These are phyloP conservation scores for Byasa hedistus DNA, from an alignment of 2,888 invertebrate species.

Conservation along the genomic window DNA sequence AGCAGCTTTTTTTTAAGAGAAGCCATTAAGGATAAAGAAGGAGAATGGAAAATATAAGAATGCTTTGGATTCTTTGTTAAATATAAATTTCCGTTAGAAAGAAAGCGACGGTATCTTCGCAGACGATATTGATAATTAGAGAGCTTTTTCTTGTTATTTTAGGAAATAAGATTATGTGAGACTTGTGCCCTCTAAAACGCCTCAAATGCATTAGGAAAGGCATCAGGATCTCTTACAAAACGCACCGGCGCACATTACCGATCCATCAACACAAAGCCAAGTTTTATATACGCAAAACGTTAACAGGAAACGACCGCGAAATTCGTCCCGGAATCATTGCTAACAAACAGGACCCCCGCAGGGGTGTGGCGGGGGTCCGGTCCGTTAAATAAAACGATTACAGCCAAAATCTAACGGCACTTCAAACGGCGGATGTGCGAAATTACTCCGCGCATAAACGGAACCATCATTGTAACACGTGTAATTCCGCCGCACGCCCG, in stretches of 20 bases:
- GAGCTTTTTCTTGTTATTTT: no score
- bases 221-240: no score
- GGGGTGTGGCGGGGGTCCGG: constrained; percentile 35
- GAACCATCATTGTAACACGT: constrained; percentile 73
- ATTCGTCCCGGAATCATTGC: constrained; percentile 29
- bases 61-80: no score
- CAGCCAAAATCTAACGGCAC: constrained; percentile 63
- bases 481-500: constrained; percentile 70
- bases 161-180: no score
- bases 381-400: constrained; percentile 65
- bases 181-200: no score
- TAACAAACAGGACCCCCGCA: constrained; percentile 40
- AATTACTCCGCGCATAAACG: constrained; percentile 66
- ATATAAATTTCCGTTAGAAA: no score
- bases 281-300: constrained; percentile 16
- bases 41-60: no score
- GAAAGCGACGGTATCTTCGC: no score
- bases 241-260: neutral
- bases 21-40: no score
- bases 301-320: constrained; percentile 29
- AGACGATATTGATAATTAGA: no score
- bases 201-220: no score
- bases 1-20: no score
- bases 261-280: neutral
- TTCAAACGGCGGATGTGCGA: constrained; percentile 58